Percentiles rank a stretch among this genome's conserved stretches.
Conservation (phyloP, 2,797 vertebrate genomes). For the Vespertilio murinus region DNA sequence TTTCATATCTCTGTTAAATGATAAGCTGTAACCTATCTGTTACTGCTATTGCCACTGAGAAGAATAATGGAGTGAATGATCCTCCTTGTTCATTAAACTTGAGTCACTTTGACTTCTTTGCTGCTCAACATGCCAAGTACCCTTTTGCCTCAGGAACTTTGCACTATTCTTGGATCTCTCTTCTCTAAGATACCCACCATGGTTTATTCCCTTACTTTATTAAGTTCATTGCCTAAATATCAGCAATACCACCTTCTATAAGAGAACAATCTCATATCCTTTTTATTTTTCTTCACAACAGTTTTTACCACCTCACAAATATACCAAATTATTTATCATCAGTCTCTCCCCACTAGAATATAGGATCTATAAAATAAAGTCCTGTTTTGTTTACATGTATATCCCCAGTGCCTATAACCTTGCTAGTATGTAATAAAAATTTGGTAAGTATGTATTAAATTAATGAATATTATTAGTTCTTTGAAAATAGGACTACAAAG, state of each 20-base stretch:
- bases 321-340: not conserved
- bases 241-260: not conserved
- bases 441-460: not conserved
- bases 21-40: conserved; percentile 29
- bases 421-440: not conserved
- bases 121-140: conserved; percentile 3
- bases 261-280: not conserved
- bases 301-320: not conserved
- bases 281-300: conserved; percentile 41
- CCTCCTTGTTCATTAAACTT: not conserved
- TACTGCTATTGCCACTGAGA: not conserved
- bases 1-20: conserved; percentile 16
- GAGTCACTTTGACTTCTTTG: not conserved
- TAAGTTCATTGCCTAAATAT: not conserved
- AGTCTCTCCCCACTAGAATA: not conserved
- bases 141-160: not conserved
- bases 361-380: not conserved
- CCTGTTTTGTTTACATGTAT: conserved; percentile 3
- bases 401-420: not conserved
- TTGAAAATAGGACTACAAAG: not conserved
- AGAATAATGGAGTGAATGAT: not conserved
- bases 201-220: not conserved
- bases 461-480: conserved; percentile 1
- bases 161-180: not conserved
- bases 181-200: not conserved